Percentiles rank a stretch among this genome's conserved stretches.
Conservation (phyloP, 2,888 invertebrate genomes). For the Sarcophaga subvicina region DNA sequence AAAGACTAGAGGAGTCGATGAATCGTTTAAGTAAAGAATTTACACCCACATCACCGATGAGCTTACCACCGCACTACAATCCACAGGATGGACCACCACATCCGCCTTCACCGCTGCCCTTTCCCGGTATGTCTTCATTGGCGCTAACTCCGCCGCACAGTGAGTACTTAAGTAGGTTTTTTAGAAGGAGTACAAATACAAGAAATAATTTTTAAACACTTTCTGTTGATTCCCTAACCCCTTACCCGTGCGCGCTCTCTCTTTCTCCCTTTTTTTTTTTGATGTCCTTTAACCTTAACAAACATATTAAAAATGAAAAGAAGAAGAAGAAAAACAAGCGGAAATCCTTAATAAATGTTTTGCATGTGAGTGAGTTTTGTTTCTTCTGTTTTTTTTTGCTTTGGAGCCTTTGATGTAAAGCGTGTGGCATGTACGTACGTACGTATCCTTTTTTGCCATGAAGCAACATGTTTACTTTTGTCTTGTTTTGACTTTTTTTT, state of each 20-base stretch:
- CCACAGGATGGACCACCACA: constrained; percentile 82
- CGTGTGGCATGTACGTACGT: constrained; percentile 6
- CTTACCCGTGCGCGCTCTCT: not conserved
- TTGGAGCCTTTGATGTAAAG: constrained; percentile 56
- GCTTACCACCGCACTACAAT: constrained; percentile 81
- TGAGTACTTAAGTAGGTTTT: constrained; percentile 82
- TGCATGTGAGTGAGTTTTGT: constrained; percentile 22
- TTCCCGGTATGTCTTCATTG: constrained; percentile 88
- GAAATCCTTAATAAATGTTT: constrained; percentile 74
- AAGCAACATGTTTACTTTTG: constrained; percentile 72
- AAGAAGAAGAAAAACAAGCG: constrained; percentile 66
- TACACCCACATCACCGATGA: constrained; percentile 81
- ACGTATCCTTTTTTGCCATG: not conserved
- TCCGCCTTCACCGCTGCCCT: constrained; percentile 86
- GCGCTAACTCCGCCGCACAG: constrained; percentile 92
- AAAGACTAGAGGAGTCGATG: constrained; percentile 81
- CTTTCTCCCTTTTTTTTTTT: constrained; percentile 20
- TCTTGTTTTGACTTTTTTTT: constrained; percentile 44
- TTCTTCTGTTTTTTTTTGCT: constrained; percentile 15
- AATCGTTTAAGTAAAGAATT: constrained; percentile 81
- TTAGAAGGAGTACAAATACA: not conserved
- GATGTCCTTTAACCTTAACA: constrained; percentile 14
- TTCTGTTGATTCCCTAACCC: not conserved
- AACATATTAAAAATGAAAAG: constrained; percentile 61
- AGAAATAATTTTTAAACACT: constrained; percentile 39